Conservation (phyloP, 35 echinoderm and acorn worm species). For the Anneissia japonica region DNA sequence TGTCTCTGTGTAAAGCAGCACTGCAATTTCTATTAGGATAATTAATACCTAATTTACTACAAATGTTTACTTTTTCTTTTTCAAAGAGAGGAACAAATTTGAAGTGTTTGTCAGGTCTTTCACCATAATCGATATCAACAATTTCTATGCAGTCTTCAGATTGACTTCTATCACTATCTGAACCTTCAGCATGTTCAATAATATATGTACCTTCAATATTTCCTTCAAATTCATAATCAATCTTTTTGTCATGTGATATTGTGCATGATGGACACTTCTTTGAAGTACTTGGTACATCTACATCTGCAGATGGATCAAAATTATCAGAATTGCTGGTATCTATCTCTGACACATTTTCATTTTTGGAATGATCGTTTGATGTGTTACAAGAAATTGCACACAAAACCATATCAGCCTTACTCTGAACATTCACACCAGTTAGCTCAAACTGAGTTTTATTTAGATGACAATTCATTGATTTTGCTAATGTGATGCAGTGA, state of each 20-base stretch:
- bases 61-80: neutral
- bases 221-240: too few species aligned
- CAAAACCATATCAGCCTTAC: neutral
- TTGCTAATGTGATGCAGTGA: neutral
- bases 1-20: neutral
- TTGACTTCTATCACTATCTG: neutral
- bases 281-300: too few species aligned
- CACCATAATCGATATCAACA: conserved; percentile 4
- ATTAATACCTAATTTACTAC: neutral
- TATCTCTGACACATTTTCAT: too few species aligned
- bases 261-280: too few species aligned
- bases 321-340: too few species aligned
- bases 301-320: too few species aligned
- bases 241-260: too few species aligned
- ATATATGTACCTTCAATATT: too few species aligned
- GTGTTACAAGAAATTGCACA: too few species aligned
- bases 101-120: conserved; percentile 27
- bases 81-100: conserved; percentile 14
- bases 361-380: too few species aligned
- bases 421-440: neutral
- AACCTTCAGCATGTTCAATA: too few species aligned
- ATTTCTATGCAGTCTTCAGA: neutral
- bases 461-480: conserved; percentile 5
- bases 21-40: neutral
- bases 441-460: conserved; percentile 15